A percentile compares a stretch with the other conserved stretches of the same genome.
phyloP scores from a whole-genome alignment of 1,140 invertebrate species.

The Drosophila kikkawai region DNA sequence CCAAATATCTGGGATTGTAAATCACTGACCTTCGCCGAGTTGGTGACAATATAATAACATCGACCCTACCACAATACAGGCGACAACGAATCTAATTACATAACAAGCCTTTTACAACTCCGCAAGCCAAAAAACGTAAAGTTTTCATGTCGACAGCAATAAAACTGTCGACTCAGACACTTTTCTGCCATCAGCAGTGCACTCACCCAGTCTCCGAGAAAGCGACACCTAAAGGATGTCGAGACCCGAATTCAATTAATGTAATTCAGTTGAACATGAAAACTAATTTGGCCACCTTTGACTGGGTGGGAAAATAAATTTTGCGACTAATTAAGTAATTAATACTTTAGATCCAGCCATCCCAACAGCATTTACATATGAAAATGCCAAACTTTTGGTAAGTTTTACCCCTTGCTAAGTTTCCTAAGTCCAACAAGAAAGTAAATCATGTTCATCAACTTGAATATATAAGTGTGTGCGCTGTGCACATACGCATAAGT shows the following conservation, averaged over 20 bases:
- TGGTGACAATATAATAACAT: conserved; percentile 32
- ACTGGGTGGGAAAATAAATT: conserved; percentile 27
- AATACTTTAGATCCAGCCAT: conserved; percentile 23
- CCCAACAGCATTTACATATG: neutral
- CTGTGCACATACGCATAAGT: conserved; percentile 16
- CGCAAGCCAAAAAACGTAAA: conserved; percentile 35
- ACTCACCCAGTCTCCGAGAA: neutral
- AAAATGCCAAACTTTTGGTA: conserved; percentile 15
- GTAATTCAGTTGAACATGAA: conserved; percentile 40
- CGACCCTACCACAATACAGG: conserved; percentile 21
- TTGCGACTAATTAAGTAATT: conserved; percentile 44
- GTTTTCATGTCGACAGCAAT: conserved; percentile 39
- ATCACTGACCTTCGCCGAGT: conserved; percentile 11
- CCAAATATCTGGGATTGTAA: neutral
- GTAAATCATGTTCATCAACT: conserved; percentile 32
- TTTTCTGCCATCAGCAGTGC: conserved; percentile 17
- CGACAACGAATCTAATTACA: conserved; percentile 43
- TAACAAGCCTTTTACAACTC: conserved; percentile 34
- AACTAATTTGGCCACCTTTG: conserved; percentile 51
- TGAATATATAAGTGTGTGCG: conserved; percentile 17
- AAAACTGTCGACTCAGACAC: conserved; percentile 42
- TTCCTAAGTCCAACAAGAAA: conserved; percentile 9
- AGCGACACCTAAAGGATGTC: conserved; percentile 16
- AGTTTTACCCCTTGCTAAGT: conserved; percentile 19
- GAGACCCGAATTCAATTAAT: conserved; percentile 43